phyloP scores from a whole-genome alignment of 2,888 invertebrate genomes.

The Epirrhoe tristata region DNA sequence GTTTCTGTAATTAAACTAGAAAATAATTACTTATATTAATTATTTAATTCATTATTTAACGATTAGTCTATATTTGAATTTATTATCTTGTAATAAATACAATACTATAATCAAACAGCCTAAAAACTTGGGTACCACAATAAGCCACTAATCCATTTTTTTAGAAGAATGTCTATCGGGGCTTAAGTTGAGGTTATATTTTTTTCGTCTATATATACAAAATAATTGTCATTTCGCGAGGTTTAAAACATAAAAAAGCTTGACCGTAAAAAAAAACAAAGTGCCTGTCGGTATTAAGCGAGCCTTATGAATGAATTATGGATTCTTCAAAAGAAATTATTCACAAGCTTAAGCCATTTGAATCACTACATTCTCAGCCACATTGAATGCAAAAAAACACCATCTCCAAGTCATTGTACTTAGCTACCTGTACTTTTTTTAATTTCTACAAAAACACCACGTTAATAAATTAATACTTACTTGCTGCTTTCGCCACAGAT shows the following conservation, averaged over 20 bases:
- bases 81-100: not conserved
- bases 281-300: not conserved
- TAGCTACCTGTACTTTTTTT: constrained; percentile 1
- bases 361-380: not conserved
- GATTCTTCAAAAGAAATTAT: constrained; percentile 14
- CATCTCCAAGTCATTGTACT: constrained; percentile 3
- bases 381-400: constrained; percentile 8
- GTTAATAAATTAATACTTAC: constrained; percentile 63
- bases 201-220: too few species aligned
- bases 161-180: too few species aligned
- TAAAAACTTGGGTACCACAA: too few species aligned
- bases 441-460: constrained; percentile 28
- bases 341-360: constrained; percentile 4
- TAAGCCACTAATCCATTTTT: too few species aligned
- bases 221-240: not conserved
- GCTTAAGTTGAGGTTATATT: too few species aligned
- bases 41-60: constrained; percentile 27
- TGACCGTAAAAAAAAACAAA: constrained; percentile 5
- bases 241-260: not conserved
- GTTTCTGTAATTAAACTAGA: constrained; percentile 15
- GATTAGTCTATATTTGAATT: constrained; percentile 30
- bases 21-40: constrained; percentile 24
- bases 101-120: not conserved
- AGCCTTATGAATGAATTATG: constrained; percentile 18
- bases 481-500: constrained; percentile 59